Evolutionary conservation across 1,140 invertebrate species (phyloP), one percentile per base, ranked within the genome.

Genomic region (Ylistrum balloti): DNA sequence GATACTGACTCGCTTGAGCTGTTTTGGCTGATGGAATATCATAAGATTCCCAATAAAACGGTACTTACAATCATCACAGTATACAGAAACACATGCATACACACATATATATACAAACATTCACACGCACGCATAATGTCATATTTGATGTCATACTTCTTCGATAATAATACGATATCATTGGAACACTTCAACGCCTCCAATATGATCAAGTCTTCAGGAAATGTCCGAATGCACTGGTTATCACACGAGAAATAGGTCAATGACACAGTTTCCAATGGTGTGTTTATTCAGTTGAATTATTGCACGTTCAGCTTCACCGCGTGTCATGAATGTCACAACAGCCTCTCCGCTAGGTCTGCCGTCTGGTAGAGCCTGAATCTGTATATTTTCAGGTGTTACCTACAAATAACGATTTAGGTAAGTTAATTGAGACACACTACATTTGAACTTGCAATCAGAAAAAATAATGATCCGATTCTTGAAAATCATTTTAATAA

Each of bases 301-400:
- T 74, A 97, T 96, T 89, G 97, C 96, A 56, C 97, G 96, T 93
- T 97, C 97, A 11, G 97, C 97, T 91, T 97, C 95, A 17, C 96
- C 95, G 90, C 97, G 94, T 33, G 96, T 96, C 3, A 96, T 95
- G 88, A 97, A 97, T 22, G 96, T 95, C 13, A 97, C 96, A 15
- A 97, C 93, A 7, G 97, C 97, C 86, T 97, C 97, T 32, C 97
- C 96, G 33, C 96, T 97, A 3, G 97, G 96, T 85, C 96, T 94
- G 22, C 97, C 97, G 90, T 97, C 96, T 91, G 96, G 87, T 93
- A 96, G 94, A 17, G 96, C 96, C 86, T 97, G 97, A 33, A 97
- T 92, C 89, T 97, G 97, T 85, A 97, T 95, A 90, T 90, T 91
- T 45, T 97, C 97, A 3, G 97, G 96, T 13, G 91, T 94, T 92